Evolutionary conservation across 2,888 invertebrate genomes (phyloP).

Genomic region (Tenthredo scrophulariae): DNA sequence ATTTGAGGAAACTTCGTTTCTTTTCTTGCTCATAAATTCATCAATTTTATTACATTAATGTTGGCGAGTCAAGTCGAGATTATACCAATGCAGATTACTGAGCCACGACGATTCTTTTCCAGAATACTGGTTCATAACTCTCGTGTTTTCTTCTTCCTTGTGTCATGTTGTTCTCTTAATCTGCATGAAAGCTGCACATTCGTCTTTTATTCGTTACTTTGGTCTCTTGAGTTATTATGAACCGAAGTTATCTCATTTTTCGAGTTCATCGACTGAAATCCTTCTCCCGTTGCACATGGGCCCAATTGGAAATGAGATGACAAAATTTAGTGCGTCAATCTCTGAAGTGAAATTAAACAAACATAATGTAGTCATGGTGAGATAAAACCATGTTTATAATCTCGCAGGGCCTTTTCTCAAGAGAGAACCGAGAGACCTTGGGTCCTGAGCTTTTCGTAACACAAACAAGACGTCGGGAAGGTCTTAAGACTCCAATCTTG

Average conservation of each 20-base stretch:
- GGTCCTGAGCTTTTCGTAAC: background rate
- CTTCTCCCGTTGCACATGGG: background rate
- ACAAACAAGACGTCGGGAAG: slow-evolving; percentile 1
- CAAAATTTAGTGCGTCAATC: background rate
- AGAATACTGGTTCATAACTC: too few relatives aligned
- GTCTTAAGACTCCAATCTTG: background rate
- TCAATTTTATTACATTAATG: too few relatives aligned
- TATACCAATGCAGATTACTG: too few relatives aligned
- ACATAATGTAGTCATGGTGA: background rate
- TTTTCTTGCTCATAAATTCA: background rate
- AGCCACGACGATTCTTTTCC: too few relatives aligned
- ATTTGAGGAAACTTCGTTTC: background rate
- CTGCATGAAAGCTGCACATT: too few relatives aligned
- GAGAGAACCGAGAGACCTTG: background rate
- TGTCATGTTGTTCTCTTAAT: too few relatives aligned
- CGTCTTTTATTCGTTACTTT: too few relatives aligned
- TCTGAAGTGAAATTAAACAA: background rate
- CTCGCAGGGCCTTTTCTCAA: background rate
- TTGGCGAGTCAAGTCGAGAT: too few relatives aligned
- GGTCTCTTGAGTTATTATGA: too few relatives aligned
- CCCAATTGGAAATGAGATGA: background rate
- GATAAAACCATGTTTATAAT: background rate
- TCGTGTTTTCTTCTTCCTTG: too few relatives aligned
- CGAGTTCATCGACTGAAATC: background rate
- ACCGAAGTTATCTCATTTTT: too few relatives aligned